Evolutionary conservation across 1,140 invertebrate genomes (phyloP).

Genomic region (Argopecten irradians): DNA sequence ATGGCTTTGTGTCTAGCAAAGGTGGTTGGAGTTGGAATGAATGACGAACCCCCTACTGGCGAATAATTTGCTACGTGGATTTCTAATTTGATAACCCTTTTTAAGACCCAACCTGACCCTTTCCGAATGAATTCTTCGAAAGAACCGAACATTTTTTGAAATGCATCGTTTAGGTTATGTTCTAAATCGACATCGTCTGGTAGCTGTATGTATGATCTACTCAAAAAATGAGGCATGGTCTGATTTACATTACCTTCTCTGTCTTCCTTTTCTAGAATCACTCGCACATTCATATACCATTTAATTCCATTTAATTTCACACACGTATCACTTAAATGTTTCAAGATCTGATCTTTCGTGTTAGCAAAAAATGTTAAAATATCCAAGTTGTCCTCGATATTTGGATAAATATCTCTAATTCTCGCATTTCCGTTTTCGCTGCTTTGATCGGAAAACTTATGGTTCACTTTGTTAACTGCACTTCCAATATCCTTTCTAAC

Average conservation of each 20-base stretch:
- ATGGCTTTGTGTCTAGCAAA: background rate
- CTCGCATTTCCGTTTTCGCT: background rate
- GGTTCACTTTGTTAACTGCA: background rate
- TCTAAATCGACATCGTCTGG: background rate
- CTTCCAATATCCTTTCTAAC: background rate
- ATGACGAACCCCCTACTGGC: constrained; percentile 19
- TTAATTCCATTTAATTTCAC: background rate
- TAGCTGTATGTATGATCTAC: constrained; percentile 28
- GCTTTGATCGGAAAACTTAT: background rate
- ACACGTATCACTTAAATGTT: background rate
- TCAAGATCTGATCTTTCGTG: background rate
- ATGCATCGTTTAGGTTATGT: constrained; percentile 35
- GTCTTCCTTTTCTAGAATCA: no score
- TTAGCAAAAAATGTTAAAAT: constrained; percentile 19
- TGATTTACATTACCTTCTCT: background rate
- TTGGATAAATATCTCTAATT: background rate
- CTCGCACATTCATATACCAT: background rate
- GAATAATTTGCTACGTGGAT: background rate
- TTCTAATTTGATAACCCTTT: constrained; percentile 12
- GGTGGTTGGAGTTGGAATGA: background rate
- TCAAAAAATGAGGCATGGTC: background rate
- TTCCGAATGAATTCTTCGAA: constrained; percentile 32
- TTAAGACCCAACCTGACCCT: constrained; percentile 30
- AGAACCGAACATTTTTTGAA: constrained; percentile 25
- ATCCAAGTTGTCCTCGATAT: background rate